Percentiles rank a stretch among this genome's conserved stretches.
phyloP scores from a whole-genome alignment of 2,113 vertebrate genomes.

The Megaceryle torquata region DNA sequence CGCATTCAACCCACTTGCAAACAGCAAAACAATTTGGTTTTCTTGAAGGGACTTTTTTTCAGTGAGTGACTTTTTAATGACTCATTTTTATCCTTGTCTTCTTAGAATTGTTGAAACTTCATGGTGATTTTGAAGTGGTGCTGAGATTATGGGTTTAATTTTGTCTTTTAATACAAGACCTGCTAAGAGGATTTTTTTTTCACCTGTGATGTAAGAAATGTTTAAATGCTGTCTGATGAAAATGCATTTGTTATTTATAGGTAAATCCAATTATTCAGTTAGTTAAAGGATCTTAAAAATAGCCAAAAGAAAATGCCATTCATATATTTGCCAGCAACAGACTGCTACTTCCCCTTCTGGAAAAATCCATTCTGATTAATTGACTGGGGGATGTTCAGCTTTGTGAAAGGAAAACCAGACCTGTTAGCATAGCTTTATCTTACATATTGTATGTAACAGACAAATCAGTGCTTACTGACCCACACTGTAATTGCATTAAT shows the following conservation, averaged over 20 bases:
- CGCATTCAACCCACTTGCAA: neutral
- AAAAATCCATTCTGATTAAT: neutral
- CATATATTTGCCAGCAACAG: neutral
- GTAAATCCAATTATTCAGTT: slow-evolving; percentile 59
- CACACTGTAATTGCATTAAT: slow-evolving; percentile 65
- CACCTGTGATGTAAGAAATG: slow-evolving; percentile 52
- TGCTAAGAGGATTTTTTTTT: slow-evolving; percentile 56
- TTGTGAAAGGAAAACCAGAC: neutral
- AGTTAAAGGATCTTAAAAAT: slow-evolving; percentile 33
- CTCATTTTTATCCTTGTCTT: neutral
- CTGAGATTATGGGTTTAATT: neutral
- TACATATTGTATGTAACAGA: neutral
- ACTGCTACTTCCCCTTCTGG: neutral
- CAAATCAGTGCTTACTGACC: slow-evolving; percentile 32
- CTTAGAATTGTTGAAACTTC: neutral
- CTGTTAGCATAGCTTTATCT: slow-evolving; percentile 3
- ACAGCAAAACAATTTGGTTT: slow-evolving; percentile 4
- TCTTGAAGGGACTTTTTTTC: neutral
- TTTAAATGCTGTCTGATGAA: slow-evolving; percentile 19
- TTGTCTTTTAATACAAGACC: slow-evolving; percentile 10
- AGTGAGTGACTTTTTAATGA: neutral
- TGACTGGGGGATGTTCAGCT: neutral
- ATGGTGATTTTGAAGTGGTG: neutral
- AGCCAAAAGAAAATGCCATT: neutral
- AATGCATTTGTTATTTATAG: slow-evolving; percentile 60